phyloP scores from a whole-genome alignment of 2,888 invertebrate species.

The Nemotelus nigrinus region DNA sequence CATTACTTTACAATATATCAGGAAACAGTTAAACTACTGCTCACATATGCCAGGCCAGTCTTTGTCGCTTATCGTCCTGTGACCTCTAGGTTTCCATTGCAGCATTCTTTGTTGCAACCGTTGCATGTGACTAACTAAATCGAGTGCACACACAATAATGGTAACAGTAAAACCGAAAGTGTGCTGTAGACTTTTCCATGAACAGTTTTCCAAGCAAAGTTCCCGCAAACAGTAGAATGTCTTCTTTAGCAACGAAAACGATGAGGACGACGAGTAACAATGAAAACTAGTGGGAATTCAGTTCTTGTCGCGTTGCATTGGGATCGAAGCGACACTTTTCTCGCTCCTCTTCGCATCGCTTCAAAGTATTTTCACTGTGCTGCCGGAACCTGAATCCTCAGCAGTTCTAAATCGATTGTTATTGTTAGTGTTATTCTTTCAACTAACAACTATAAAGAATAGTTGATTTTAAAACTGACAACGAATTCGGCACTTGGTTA shows the following conservation, averaged over 20 bases:
- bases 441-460: conserved; percentile 19
- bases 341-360: neutral
- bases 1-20: conserved; percentile 12
- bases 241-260: too few species aligned
- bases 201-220: neutral
- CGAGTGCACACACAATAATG: conserved; percentile 12
- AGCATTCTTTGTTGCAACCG: neutral
- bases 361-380: neutral
- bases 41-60: neutral
- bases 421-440: conserved; percentile 26
- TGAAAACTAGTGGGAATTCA: neutral
- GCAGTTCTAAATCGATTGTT: conserved; percentile 13
- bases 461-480: conserved; percentile 9
- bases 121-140: conserved; percentile 33
- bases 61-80: neutral
- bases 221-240: too few species aligned
- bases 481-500: conserved; percentile 24
- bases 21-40: neutral
- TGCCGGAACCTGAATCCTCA: neutral
- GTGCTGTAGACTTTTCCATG: conserved; percentile 16
- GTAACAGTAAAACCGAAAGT: neutral
- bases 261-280: neutral
- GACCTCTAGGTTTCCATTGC: neutral
- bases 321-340: neutral
- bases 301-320: neutral